Evolutionary conservation across 1,140 invertebrate genomes (phyloP), one percentile per base, ranked within the genome.

Genomic region (Drosophila orosa): DNA sequence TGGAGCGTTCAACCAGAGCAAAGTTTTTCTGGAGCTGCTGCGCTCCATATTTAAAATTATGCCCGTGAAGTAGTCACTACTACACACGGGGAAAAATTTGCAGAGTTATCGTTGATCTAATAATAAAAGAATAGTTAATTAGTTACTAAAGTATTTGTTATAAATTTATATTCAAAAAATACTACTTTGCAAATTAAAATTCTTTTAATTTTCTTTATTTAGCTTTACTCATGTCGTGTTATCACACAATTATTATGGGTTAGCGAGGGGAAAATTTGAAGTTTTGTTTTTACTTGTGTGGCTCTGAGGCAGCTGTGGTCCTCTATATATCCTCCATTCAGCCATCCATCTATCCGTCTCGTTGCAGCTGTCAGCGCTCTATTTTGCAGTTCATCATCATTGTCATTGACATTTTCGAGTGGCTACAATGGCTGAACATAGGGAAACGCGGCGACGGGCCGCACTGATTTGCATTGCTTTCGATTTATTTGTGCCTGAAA

Each of bases 351-450:
- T 27, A 79, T 66, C 62, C 57, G 84, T 90, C 84, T 84, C 68
- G 84, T 84, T 84, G 85, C 85, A 89, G 84, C 84, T 89, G 84
- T 89, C 84, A 89, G 80, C 69, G 84, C 77, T 80, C 84, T 77
- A 89, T 89, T 89, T 83, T 89, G 80, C 84, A 84, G 80, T 89
- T 89, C 84, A 89, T 89, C 84, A 89, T 89, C 84, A 89, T 89
- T 89, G 84, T 89, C 84, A 89, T 84, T 89, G 84, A 80, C 84
- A 84, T 83, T 89, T 89, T 89, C 62, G 84, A 87, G 83, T 87
- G 84, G 83, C 81, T 83, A 89, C 83, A 86, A 87, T 87, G 63
- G 83, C 83, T 79, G 86, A 67, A 63, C 79, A 79, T 60, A 35
- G 60, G 25, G 42, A 37, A 68, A 54, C 13, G 61, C 44, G 63